Base-by-base conservation (phyloP, 2,888 invertebrate species). In the Scaptomyza tumidula region DNA sequence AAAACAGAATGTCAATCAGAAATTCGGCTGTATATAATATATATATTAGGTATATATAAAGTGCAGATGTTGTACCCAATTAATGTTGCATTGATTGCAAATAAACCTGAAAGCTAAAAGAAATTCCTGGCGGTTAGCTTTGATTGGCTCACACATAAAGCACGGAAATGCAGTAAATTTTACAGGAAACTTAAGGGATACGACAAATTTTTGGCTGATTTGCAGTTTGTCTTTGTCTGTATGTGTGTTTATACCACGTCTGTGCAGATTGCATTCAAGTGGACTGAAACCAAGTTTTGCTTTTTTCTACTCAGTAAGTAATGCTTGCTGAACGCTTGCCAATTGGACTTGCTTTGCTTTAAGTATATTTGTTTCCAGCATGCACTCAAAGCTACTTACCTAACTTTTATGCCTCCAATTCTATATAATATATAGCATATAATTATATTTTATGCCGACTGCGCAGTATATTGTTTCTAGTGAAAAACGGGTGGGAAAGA, bases 121-220 rank as follows among this genome's bases (percentile, higher is more conserved):
- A 55, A 44, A n/a, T 45, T 14, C 29, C 44, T 24, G 46, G 39
- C 39, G 46, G 46, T 61, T 24, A 48, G 43, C 57, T 74, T 79
- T 85, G 82, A 74, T 69, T 71, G 72, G 56, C 46, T 56, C 48
- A 14, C 35, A 39, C 62, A 61, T 43, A 41, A 16, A 57, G 52
- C 52, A 63, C 63, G 82, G 72, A 75, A 71, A 61, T 76, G 82
- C 82, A 77, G 71, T 73, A 78, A 80, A 80, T 68, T 70, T 73
- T 73, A 48, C 64, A 67, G 76, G 58, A 82, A 79, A 69, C 80
- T 71, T 73, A 69, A 73, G 60, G 72, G 70, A 79, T 73, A 64
- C 66, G 58, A 64, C 64, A 76, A 73, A 81, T 81, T 57, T 63
- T 58, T 61, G 62, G 70, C 66, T 72, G 83, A 83, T 75, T 81